A percentile compares a stretch with the other conserved stretches of the same genome.
Conservation (phyloP, 1,140 invertebrate genomes). For the Rhynchophorus ferrugineus region DNA sequence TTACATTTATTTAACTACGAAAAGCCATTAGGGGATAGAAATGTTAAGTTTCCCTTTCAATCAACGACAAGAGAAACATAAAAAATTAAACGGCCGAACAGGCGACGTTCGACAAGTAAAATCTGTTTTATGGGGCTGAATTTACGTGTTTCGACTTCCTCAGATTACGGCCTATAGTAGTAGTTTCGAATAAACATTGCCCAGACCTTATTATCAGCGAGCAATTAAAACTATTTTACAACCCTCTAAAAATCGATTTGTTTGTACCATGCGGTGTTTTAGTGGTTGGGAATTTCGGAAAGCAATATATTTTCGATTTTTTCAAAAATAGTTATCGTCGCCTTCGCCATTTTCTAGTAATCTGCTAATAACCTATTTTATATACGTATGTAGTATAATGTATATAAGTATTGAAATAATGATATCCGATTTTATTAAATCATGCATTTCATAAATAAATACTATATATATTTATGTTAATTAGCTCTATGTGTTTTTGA, state of each 20-base stretch:
- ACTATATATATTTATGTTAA: no score
- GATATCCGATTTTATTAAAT: no score
- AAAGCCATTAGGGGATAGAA: slow-evolving; percentile 15
- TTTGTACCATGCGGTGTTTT: neutral
- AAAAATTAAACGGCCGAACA: slow-evolving; percentile 3
- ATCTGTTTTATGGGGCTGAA: slow-evolving; percentile 13
- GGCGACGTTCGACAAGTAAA: slow-evolving; percentile 14
- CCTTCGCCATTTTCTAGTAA: no score
- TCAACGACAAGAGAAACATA: slow-evolving; percentile 8
- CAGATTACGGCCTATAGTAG: slow-evolving; percentile 8
- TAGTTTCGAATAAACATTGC: slow-evolving; percentile 12
- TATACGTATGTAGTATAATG: no score
- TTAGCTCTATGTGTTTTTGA: no score
- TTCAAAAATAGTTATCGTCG: no score
- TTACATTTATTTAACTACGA: no score
- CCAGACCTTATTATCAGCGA: slow-evolving; percentile 2
- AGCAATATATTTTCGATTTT: no score
- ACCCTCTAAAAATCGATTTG: neutral
- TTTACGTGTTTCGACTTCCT: slow-evolving; percentile 20
- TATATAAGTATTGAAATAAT: no score
- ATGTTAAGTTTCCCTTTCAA: slow-evolving; percentile 21
- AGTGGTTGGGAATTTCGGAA: no score
- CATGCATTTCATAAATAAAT: no score
- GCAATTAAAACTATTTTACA: neutral
- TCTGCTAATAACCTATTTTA: no score